These are phyloP conservation scores for Dasyprocta punctata DNA, from an alignment of 2,113 vertebrate species.

Conservation along the genomic window DNA sequence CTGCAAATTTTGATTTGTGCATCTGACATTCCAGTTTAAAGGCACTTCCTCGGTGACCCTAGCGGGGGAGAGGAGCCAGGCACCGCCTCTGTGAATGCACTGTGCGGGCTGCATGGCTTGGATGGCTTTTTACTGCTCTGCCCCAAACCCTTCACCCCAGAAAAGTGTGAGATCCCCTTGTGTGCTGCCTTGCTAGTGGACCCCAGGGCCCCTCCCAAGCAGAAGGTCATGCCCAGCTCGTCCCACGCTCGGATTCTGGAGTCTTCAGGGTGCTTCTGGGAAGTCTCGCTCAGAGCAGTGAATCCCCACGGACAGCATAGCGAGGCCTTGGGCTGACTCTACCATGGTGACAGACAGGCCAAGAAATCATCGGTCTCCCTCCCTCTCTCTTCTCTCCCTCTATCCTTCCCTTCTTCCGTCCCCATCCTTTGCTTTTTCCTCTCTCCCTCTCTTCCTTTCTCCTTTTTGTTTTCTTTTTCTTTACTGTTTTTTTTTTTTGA, in stretches of 20 bases:
- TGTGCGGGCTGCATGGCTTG: not conserved
- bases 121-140: not conserved
- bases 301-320: accelerated
- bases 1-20: too few relatives aligned
- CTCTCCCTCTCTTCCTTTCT: not conserved
- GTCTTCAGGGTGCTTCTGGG: accelerated
- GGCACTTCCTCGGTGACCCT: accelerated
- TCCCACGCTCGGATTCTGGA: accelerated
- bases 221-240: accelerated
- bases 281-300: not conserved
- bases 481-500: not conserved
- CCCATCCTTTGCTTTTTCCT: not conserved
- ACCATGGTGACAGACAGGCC: accelerated
- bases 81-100: not conserved
- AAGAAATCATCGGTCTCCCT: not conserved
- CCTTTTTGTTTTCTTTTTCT: not conserved
- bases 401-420: not conserved
- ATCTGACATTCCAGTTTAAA: not conserved
- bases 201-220: too few relatives aligned
- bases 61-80: not conserved
- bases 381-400: not conserved
- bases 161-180: accelerated
- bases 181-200: too few relatives aligned
- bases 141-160: not conserved
- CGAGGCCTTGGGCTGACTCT: not conserved